These are phyloP conservation scores for Buteo buteo DNA, from an alignment of 2,113 vertebrate species.

Conservation along the genomic window DNA sequence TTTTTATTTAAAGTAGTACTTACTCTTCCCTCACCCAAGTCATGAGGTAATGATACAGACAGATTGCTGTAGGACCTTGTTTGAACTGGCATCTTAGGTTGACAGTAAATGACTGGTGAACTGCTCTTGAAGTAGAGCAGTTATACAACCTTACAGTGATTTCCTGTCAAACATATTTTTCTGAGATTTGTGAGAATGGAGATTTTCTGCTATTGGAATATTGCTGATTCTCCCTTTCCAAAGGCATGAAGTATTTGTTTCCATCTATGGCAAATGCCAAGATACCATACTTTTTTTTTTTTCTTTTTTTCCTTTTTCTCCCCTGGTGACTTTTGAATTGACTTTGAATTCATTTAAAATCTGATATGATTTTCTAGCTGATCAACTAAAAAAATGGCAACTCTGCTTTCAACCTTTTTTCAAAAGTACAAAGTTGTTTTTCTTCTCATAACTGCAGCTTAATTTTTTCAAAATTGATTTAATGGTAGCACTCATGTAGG, in stretches of 20 bases:
- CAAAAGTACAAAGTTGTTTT: not conserved
- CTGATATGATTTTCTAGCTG: not conserved
- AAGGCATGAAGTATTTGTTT: not conserved
- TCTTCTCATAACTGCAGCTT: not conserved
- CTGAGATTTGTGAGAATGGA: not conserved
- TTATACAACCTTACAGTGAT: not conserved
- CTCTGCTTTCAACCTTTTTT: not conserved
- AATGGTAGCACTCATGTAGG: not conserved
- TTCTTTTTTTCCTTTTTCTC: not conserved
- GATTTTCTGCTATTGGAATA: not conserved
- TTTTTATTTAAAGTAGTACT: not conserved
- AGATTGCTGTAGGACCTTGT: not conserved
- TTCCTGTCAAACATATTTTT: not conserved
- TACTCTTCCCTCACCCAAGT: not conserved
- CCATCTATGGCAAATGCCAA: not conserved
- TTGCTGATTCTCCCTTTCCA: not conserved
- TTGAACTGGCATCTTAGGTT: not conserved
- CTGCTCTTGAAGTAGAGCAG: not conserved
- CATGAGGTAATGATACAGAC: not conserved
- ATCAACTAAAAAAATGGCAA: not conserved
- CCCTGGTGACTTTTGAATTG: not conserved
- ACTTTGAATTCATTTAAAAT: not conserved
- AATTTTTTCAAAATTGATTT: not conserved
- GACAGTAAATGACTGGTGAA: not conserved
- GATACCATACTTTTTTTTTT: accelerated